A percentile compares a stretch with the other conserved stretches of the same genome.
Evolutionary conservation across 2,888 invertebrate species (phyloP).

Genomic region (Hirtodrosophila duncani): DNA sequence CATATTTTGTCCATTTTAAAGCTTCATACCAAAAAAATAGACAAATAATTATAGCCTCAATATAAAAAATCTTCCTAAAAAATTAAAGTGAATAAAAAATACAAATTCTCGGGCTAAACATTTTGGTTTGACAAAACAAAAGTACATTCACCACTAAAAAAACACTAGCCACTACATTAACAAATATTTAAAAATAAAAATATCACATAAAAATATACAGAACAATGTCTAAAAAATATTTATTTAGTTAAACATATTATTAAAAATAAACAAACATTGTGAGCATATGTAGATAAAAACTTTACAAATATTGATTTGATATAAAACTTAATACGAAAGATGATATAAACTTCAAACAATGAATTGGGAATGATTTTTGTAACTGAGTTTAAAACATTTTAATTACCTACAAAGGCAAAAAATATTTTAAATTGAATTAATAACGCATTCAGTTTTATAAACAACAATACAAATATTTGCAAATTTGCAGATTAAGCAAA

Average conservation of each 20-base stretch:
- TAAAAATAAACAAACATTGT: conserved; percentile 53
- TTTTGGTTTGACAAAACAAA: conserved; percentile 26
- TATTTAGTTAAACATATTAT: conserved; percentile 62
- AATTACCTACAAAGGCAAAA: too few species aligned
- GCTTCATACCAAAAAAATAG: conserved; percentile 51
- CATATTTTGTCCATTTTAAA: conserved; percentile 65
- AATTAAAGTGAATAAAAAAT: conserved; percentile 24
- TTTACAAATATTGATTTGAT: conserved; percentile 64
- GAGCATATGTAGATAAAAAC: conserved; percentile 70
- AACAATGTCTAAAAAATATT: conserved; percentile 37
- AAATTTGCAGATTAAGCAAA: too few species aligned
- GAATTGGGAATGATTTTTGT: too few species aligned
- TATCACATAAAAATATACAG: conserved; percentile 16
- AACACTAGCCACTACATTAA: conserved; percentile 54
- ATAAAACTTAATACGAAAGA: conserved; percentile 21
- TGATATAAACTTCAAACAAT: conserved; percentile 15
- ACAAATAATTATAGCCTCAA: conserved; percentile 30
- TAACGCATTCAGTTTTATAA: too few species aligned
- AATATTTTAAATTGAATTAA: too few species aligned
- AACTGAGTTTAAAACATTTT: too few species aligned
- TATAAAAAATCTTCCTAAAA: conserved; percentile 55
- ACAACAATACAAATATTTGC: too few species aligned
- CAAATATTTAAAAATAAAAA: conserved; percentile 30
- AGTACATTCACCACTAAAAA: conserved; percentile 47
- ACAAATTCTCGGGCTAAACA: conserved; percentile 17